These are phyloP conservation scores for Malacosoma neustria DNA, from an alignment of 2,888 invertebrate genomes.

Conservation along the genomic window DNA sequence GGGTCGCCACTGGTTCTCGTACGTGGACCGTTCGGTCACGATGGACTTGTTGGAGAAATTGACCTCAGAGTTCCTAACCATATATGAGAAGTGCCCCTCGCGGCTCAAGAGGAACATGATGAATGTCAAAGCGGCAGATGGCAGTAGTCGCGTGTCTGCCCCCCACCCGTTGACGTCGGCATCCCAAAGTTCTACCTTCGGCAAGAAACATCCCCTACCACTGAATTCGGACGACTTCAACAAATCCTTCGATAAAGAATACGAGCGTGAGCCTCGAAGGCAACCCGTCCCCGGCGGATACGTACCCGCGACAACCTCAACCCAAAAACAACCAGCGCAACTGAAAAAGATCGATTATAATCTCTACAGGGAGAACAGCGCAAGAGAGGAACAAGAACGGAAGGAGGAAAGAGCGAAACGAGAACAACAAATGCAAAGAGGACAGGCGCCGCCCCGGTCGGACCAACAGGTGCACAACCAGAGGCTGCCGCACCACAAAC, in stretches of 20 bases:
- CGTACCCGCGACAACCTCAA: slow-evolving; percentile 45
- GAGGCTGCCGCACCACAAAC: slow-evolving; percentile 39
- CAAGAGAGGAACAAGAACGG: slow-evolving; percentile 73
- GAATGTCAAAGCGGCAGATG: slow-evolving; percentile 75
- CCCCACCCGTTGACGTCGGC: slow-evolving; percentile 34
- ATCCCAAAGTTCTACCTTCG: slow-evolving; percentile 36
- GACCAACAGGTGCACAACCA: slow-evolving; percentile 32
- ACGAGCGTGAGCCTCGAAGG: slow-evolving; percentile 60
- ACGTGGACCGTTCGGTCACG: slow-evolving; percentile 94
- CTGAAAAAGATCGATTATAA: slow-evolving; percentile 74
- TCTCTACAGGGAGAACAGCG: slow-evolving; percentile 78
- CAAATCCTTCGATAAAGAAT: slow-evolving; percentile 66
- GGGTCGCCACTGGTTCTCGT: slow-evolving; percentile 95
- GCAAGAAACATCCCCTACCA: slow-evolving; percentile 46
- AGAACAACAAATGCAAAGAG: slow-evolving; percentile 25
- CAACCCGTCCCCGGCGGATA: slow-evolving; percentile 58
- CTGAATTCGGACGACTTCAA: slow-evolving; percentile 53
- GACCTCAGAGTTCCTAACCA: slow-evolving; percentile 91
- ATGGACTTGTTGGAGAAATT: slow-evolving; percentile 87
- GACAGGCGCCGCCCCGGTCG: slow-evolving; percentile 25
- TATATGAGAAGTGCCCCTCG: slow-evolving; percentile 95
- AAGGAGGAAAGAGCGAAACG: slow-evolving; percentile 44
- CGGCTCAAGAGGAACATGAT: slow-evolving; percentile 92
- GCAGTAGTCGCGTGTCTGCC: slow-evolving; percentile 52
- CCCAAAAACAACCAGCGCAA: slow-evolving; percentile 43